These are phyloP conservation scores for Threskiornis aethiopicus DNA, from an alignment of 2,797 vertebrate genomes.

Conservation along the genomic window DNA sequence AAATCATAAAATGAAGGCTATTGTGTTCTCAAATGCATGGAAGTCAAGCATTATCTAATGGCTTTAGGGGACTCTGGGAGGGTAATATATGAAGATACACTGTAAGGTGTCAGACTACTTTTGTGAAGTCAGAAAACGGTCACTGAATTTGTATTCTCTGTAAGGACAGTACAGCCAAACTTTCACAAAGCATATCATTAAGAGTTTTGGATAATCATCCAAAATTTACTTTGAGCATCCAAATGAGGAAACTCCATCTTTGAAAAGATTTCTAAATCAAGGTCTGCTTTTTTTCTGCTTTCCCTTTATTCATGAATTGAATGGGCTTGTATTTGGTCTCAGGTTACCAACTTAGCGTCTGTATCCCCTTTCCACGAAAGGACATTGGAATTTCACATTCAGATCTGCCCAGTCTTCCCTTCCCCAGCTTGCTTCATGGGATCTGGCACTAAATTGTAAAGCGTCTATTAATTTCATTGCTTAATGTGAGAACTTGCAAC, in stretches of 20 bases:
- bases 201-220: neutral
- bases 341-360: neutral
- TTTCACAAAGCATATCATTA: neutral
- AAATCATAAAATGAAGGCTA: neutral
- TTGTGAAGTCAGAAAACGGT: neutral
- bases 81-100: neutral
- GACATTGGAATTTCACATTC: neutral
- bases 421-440: neutral
- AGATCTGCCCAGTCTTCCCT: neutral
- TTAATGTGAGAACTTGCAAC: neutral
- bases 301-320: neutral
- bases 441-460: neutral
- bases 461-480: neutral
- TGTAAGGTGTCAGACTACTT: neutral
- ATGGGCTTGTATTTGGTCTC: neutral
- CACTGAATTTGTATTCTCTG: neutral
- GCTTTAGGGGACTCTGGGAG: neutral
- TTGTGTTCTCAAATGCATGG: neutral
- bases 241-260: neutral
- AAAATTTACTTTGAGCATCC: neutral
- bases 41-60: neutral
- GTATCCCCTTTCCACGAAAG: neutral
- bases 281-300: neutral
- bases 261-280: neutral
- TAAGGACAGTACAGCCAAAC: neutral